Conservation (phyloP, 2,113 vertebrate species). For the Osmerus mordax region DNA sequence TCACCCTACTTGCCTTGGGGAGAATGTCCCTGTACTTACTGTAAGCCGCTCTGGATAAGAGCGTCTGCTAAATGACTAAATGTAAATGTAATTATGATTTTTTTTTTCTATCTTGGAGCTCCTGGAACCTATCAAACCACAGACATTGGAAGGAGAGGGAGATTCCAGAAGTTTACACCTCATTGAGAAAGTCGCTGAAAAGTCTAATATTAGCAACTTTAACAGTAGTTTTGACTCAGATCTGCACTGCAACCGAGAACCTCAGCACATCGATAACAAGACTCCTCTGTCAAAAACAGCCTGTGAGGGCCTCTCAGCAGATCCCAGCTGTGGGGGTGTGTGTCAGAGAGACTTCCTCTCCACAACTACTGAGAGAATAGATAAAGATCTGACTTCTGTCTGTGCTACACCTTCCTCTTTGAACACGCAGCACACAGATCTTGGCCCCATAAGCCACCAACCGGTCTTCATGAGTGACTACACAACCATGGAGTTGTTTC, state of each 20-base stretch:
- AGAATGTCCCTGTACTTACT: too few relatives aligned
- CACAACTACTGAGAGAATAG: neutral
- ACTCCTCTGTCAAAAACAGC: too few relatives aligned
- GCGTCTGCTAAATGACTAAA: too few relatives aligned
- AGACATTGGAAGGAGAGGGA: constrained; percentile 48
- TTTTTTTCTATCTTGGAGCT: constrained; percentile 44
- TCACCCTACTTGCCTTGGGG: too few relatives aligned
- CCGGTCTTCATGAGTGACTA: constrained; percentile 65
- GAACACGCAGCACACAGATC: neutral
- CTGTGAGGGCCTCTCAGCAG: neutral
- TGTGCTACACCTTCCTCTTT: neutral
- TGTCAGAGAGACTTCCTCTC: constrained; percentile 3
- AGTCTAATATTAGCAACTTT: rapidly evolving
- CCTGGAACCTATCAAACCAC: constrained; percentile 32
- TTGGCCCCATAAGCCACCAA: neutral
- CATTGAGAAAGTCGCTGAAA: constrained; percentile 44
- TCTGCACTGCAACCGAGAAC: neutral
- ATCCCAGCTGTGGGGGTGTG: neutral
- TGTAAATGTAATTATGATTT: too few relatives aligned
- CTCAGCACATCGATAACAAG: neutral
- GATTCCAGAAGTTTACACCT: constrained; percentile 64
- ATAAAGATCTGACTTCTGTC: neutral
- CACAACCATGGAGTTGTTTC: constrained; percentile 76
- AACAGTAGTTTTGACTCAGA: neutral
- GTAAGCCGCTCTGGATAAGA: too few relatives aligned